A percentile compares a stretch with the other conserved stretches of the same genome.
phyloP scores from a whole-genome alignment of 2,797 vertebrate species.

The Aulostomus chinensis region DNA sequence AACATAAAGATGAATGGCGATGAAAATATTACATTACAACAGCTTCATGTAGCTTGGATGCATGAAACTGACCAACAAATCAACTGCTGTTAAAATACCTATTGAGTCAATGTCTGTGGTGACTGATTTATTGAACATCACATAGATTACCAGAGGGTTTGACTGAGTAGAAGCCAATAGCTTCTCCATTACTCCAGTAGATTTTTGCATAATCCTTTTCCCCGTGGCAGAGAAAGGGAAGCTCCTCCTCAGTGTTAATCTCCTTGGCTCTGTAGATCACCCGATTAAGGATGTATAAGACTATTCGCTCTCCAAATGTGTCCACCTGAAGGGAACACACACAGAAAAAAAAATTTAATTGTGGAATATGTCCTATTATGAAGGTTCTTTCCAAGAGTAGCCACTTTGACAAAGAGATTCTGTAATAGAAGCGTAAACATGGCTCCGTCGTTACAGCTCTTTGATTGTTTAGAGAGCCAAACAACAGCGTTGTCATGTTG shows the following conservation, averaged over 20 bases:
- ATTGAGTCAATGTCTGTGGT: too few relatives aligned
- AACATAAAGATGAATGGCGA: too few relatives aligned
- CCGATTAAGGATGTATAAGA: slow-evolving; percentile 89
- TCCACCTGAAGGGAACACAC: slow-evolving; percentile 75
- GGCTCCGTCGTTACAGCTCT: too few relatives aligned
- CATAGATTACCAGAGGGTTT: slow-evolving; percentile 83
- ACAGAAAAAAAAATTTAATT: too few relatives aligned
- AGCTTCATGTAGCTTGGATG: background rate
- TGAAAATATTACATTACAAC: background rate
- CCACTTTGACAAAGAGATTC: too few relatives aligned
- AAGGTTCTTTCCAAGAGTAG: too few relatives aligned
- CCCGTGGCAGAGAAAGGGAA: slow-evolving; percentile 87
- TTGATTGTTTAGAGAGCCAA: too few relatives aligned
- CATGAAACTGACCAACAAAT: too few relatives aligned
- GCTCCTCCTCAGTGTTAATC: slow-evolving; percentile 82
- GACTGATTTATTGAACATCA: background rate
- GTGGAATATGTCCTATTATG: too few relatives aligned
- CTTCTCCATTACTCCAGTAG: slow-evolving; percentile 88
- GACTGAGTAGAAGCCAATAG: slow-evolving; percentile 92
- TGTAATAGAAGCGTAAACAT: too few relatives aligned
- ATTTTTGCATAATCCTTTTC: slow-evolving; percentile 87
- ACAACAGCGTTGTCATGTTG: too few relatives aligned
- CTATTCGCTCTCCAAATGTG: slow-evolving; percentile 86
- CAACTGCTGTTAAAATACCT: too few relatives aligned
- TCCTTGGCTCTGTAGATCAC: slow-evolving; percentile 90